Evolutionary conservation across 2,797 vertebrate genomes (phyloP).

Genomic region (Podarcis siculus): DNA sequence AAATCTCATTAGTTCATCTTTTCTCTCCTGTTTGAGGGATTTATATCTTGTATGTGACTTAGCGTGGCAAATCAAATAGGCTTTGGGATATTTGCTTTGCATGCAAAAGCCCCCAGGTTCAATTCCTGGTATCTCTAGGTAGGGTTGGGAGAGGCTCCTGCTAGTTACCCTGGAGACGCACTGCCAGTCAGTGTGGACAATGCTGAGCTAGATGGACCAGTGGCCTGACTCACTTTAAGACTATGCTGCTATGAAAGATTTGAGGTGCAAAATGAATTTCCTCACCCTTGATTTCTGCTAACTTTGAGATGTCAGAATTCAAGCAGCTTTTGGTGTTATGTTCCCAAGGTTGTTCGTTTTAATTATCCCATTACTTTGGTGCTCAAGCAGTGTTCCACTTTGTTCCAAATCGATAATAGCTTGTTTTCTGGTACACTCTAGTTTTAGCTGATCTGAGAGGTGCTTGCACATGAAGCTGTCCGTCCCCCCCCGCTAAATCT

Average conservation of each 20-base stretch:
- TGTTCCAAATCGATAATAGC: conserved; percentile 51
- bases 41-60: background rate
- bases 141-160: too few species aligned
- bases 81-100: too few species aligned
- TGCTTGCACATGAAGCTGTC: conserved; percentile 39
- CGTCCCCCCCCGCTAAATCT: too few species aligned
- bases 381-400: conserved; percentile 31
- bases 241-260: background rate
- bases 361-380: conserved; percentile 14
- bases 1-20: background rate
- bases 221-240: too few species aligned
- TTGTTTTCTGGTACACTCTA: conserved; percentile 38
- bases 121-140: too few species aligned
- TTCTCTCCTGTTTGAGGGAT: background rate
- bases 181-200: too few species aligned
- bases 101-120: too few species aligned
- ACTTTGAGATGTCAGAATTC: background rate
- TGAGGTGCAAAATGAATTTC: background rate
- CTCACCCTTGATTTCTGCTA: conserved; percentile 10
- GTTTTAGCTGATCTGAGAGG: conserved; percentile 47
- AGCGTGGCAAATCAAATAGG: background rate
- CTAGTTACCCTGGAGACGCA: too few species aligned
- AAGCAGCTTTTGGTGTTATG: conserved; percentile 48
- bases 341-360: conserved; percentile 49
- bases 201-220: too few species aligned